Evolutionary conservation across 2,113 vertebrate genomes (phyloP).

Genomic region (Pyxicephalus adspersus): DNA sequence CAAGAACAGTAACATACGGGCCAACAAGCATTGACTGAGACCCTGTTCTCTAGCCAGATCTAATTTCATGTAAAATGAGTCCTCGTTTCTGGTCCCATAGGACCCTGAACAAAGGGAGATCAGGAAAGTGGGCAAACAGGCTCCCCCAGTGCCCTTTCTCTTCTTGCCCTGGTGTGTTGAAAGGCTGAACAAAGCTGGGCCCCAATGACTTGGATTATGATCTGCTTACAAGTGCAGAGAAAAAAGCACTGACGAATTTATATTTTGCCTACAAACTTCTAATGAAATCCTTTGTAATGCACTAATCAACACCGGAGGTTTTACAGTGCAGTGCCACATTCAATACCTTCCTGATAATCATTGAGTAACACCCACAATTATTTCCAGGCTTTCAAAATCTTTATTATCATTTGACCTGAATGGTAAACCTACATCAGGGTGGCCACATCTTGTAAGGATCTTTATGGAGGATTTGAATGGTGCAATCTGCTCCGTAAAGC

Average conservation of each 20-base stretch:
- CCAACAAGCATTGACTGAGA: constrained; percentile 1
- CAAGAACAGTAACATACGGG: background rate
- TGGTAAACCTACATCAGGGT: no score
- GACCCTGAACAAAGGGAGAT: constrained; percentile 20
- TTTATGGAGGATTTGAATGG: no score
- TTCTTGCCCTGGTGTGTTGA: background rate
- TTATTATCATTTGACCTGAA: no score
- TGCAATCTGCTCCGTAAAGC: no score
- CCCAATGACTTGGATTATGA: background rate
- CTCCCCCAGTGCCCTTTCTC: background rate
- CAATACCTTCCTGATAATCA: no score
- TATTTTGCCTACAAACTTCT: no score
- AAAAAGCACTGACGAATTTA: background rate
- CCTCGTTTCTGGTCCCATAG: background rate
- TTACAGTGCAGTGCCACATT: no score
- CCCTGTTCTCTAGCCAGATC: background rate
- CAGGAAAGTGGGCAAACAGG: constrained; percentile 39
- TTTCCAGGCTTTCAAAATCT: no score
- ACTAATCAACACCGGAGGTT: no score
- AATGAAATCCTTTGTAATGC: no score
- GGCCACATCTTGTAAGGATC: no score
- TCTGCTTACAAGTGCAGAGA: background rate
- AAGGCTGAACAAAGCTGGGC: background rate
- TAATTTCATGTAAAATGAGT: constrained; percentile 46
- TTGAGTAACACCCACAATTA: no score